Evolutionary conservation across 64 coral and sea anemone genomes (phyloP), one percentile per base, ranked within the genome.

Genomic region (Montipora cactus): DNA sequence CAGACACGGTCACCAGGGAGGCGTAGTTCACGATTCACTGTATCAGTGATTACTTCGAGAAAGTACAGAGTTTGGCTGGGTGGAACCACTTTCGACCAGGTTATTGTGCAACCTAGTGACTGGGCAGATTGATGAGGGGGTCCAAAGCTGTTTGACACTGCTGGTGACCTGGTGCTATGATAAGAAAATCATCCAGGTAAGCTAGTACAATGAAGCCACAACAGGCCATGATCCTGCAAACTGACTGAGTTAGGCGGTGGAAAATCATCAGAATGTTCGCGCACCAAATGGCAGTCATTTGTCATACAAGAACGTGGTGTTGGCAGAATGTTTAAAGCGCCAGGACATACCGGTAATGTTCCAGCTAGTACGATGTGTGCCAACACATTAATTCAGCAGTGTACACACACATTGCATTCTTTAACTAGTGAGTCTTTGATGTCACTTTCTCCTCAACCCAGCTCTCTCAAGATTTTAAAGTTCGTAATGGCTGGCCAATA

Each of bases 171-270:
- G 77, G 59, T 0, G 57, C 59, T 18, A 92, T 84, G 13, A 92
- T 49, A 16, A 92, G 49, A 47, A 91, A 91, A 91, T 91, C 78
- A 48, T 91, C 89, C 2, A 91, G 18, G 44, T 91, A 91, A 19
- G 74, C 78, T 47, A 91, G 20, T 16, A 82, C 53, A 4, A 45
- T 9, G 46, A 67, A 80, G 18, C 79, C 47, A 13, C 78, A 4
- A 18, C 66, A 71, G 19, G 44, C 37, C 89, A 82, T 91, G 78
- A 91, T 91, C 12, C 76, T 4, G 23, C 48, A 13, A 4, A 50
- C 47, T n/a, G 87, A 55, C 4, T 77, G 87, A 12, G 73, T 51
- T 50, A 59, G 20, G 45, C 45, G 37, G 44, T 79, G 53, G 23
- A 88, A 93, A 9, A 93, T 93, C 8, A n/a, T 22, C 53, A 81